A percentile compares a stretch with the other conserved stretches of the same genome.
phyloP scores from a whole-genome alignment of 2,113 vertebrate genomes.

The Colossoma macropomum region DNA sequence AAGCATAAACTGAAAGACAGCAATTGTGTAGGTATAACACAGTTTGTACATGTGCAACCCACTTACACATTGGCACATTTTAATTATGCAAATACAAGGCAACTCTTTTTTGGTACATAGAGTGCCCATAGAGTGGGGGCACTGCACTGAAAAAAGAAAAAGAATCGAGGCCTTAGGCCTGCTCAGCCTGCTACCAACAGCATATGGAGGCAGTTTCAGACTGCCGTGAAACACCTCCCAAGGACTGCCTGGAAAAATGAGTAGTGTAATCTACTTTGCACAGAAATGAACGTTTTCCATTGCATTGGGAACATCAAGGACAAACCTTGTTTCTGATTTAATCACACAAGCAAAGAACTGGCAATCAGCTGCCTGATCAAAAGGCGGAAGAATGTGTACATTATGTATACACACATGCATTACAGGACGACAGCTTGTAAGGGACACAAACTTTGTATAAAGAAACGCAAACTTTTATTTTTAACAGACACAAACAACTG shows the following conservation, averaged over 20 bases:
- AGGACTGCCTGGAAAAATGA: conserved; percentile 43
- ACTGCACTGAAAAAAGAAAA: background rate
- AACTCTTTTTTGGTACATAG: background rate
- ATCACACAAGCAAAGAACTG: conserved; percentile 13
- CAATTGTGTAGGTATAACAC: background rate
- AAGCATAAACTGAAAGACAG: too few species aligned
- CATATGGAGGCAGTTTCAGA: conserved; percentile 45
- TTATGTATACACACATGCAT: conserved; percentile 3
- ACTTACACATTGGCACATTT: background rate
- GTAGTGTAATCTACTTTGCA: conserved; percentile 20
- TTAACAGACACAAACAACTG: background rate
- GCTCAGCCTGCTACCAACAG: background rate
- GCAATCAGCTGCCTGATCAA: conserved; percentile 7
- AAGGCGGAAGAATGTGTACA: background rate
- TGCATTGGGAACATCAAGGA: conserved; percentile 8
- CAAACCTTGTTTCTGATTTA: background rate
- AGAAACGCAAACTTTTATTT: background rate
- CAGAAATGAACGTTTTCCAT: conserved; percentile 39
- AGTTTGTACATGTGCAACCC: background rate
- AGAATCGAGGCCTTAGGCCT: background rate
- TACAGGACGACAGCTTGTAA: background rate
- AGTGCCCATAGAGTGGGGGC: background rate
- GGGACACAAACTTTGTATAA: background rate
- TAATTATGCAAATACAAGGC: background rate
- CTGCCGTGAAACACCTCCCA: conserved; percentile 16